Base-by-base conservation (phyloP, 1,140 invertebrate species). In the Aphaenogaster rudis region DNA sequence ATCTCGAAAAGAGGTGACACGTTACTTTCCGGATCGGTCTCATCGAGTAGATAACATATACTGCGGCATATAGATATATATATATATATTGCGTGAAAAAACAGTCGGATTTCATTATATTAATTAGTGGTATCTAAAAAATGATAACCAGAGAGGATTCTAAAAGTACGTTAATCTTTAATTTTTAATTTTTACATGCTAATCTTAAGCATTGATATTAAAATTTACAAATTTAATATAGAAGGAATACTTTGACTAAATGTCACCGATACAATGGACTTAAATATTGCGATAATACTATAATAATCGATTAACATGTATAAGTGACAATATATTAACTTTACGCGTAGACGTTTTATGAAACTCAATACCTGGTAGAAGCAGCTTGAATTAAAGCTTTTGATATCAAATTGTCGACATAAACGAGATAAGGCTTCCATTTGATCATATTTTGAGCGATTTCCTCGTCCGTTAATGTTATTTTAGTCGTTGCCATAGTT, bases 361-460 rank as follows among this genome's bases (percentile, higher is more conserved):
- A 54, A 17, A 28, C 1, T 76, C 33, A 21, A 59, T 80, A 94
- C 95, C 95, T 96, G 3, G 93, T 93, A n/a, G 93, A 90, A 88
- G 93, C 95, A 92, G 95, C 96, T 95, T 95, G 94, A n/a, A 96
- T 95, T 67, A 97, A 95, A n/a, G 96, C 96, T 77, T 96, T 95
- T 2, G 96, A 94, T 57, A 97, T 94, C 87, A 97, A 95, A 79
- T 96, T 95, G 94, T 97, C 97, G 6, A 97, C 93, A 90, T 96
- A 96, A 74, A 95, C 94, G 2, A 97, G 95, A 92, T 97, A 98
- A 1, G 96, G 94, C 66, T 96, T 95, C 97, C 97, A 97, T 87
- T 93, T 94, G 17, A 90, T 87, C 71, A 90, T 81, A 85, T 92
- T 92, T 59, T 92, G 81, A 36, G 28, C 80, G 21, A 76, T 93